These are phyloP conservation scores for Pipistrellus kuhlii DNA, from an alignment of 2,797 vertebrate genomes.

Conservation along the genomic window DNA sequence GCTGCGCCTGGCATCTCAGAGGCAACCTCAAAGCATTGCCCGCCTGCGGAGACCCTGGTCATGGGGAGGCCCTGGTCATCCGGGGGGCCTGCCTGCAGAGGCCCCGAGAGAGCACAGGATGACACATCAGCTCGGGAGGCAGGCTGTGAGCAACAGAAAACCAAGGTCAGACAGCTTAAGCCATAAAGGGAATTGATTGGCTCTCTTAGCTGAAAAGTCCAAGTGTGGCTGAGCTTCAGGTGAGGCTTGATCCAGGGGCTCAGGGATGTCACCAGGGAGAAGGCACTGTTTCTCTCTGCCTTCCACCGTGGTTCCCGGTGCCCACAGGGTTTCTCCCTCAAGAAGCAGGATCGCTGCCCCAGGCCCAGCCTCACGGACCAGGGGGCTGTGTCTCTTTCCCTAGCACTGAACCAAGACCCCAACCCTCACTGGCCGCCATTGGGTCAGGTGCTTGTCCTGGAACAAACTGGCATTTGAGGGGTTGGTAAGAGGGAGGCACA, in stretches of 20 bases:
- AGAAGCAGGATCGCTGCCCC: neutral
- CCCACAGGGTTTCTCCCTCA: neutral
- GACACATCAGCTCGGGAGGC: neutral
- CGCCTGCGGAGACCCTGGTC: neutral
- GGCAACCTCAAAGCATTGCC: neutral
- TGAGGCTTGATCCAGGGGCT: slow-evolving; percentile 24
- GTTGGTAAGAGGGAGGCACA: neutral
- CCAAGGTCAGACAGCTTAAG: neutral
- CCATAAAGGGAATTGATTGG: neutral
- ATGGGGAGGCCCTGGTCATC: too few species aligned
- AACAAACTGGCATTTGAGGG: neutral
- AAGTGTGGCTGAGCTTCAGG: neutral
- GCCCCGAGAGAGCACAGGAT: neutral
- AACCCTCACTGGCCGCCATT: neutral
- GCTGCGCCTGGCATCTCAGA: neutral
- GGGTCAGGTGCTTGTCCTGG: neutral
- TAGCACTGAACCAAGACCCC: neutral
- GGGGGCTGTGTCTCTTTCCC: neutral
- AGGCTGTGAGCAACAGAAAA: neutral
- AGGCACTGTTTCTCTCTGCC: neutral
- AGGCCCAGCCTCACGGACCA: neutral
- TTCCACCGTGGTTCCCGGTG: neutral
- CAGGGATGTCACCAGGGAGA: neutral
- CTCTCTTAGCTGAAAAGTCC: neutral
- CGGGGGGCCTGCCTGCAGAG: neutral